Evolutionary conservation across 1,140 invertebrate species (phyloP).

Genomic region (Dermatophagoides farinae): DNA sequence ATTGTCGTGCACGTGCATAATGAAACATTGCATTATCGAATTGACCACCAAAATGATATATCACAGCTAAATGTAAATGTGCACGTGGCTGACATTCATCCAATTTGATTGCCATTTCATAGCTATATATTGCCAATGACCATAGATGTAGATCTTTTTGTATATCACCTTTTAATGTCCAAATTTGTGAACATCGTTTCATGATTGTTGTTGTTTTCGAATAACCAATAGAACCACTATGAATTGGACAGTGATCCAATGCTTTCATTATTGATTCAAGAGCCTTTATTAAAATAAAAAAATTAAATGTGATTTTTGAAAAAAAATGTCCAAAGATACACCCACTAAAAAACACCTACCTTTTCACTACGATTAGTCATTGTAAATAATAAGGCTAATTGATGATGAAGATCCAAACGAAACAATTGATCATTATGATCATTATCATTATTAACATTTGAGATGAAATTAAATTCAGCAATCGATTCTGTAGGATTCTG

Average conservation of each 20-base stretch:
- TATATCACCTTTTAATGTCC: constrained; percentile 19
- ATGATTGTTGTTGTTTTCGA: not conserved
- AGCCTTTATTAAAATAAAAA: constrained; percentile 11
- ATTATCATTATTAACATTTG: not conserved
- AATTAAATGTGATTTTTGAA: not conserved
- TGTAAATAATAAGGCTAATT: constrained; percentile 17
- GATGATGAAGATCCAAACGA: constrained; percentile 12
- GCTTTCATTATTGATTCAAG: constrained; percentile 17
- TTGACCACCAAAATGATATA: constrained; percentile 22
- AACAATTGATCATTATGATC: not conserved
- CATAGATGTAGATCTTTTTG: constrained; percentile 18
- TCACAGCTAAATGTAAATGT: constrained; percentile 25
- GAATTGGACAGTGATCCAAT: constrained; percentile 12
- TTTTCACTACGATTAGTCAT: constrained; percentile 19
- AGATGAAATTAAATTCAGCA: not conserved
- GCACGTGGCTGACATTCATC: constrained; percentile 21
- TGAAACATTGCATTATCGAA: not conserved
- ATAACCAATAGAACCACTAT: not conserved
- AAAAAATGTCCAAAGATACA: not conserved
- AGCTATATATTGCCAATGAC: constrained; percentile 10
- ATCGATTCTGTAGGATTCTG: not conserved
- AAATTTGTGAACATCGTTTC: constrained; percentile 15
- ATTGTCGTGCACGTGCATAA: not conserved
- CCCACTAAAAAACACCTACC: constrained; percentile 6
- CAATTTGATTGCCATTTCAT: constrained; percentile 19